Conservation (phyloP, 2,113 vertebrate species). For the Hylia prasina region DNA sequence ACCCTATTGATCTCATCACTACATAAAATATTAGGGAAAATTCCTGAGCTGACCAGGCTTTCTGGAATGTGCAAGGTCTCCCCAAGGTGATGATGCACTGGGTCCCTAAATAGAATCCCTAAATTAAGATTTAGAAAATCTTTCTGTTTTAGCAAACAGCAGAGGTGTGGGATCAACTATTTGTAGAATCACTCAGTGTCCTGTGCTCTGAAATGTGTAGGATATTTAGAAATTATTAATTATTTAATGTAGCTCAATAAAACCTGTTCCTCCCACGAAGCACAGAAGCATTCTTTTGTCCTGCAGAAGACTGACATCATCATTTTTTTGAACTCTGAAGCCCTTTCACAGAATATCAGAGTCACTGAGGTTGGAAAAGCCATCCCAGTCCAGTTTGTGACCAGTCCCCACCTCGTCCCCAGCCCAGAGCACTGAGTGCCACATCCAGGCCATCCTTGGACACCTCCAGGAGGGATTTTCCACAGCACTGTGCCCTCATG, state of each 20-base stretch:
- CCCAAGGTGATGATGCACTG: not conserved
- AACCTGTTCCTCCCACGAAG: not conserved
- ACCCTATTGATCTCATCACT: conserved; percentile 21
- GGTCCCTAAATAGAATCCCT: not conserved
- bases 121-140: not conserved
- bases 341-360: not conserved
- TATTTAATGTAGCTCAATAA: not conserved
- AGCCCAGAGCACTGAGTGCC: not conserved
- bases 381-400: not conserved
- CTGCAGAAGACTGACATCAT: not conserved
- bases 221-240: not conserved
- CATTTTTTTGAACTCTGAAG: not conserved
- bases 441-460: not conserved
- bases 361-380: not conserved
- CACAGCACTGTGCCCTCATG: not conserved
- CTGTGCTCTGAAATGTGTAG: not conserved
- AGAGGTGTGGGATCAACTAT: not conserved
- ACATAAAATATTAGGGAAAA: not conserved
- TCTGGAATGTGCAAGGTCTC: not conserved
- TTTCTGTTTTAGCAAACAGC: not conserved
- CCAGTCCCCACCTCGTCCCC: not conserved
- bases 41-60: not conserved
- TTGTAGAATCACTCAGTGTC: not conserved
- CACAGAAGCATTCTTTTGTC: not conserved
- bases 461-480: not conserved